Conservation (phyloP, 53 echinoderm and acorn worm genomes). For the Antedon mediterranea region DNA sequence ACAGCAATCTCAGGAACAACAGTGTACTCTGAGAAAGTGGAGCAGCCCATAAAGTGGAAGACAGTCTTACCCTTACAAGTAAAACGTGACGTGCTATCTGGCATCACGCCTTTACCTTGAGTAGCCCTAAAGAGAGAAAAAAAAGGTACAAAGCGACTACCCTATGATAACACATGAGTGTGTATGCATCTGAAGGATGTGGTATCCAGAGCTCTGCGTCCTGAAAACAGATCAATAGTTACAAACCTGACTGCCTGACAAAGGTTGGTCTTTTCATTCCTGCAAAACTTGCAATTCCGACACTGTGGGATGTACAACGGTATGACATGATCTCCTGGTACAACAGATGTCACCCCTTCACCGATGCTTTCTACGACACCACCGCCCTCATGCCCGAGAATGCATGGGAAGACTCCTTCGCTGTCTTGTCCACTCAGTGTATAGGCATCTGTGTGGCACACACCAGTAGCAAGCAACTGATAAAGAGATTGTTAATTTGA, state of each 20-base stretch:
- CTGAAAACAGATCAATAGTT: no score
- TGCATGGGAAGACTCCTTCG: slow-evolving; percentile 86
- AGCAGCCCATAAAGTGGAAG: slow-evolving; percentile 86
- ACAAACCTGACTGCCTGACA: slow-evolving; percentile 56
- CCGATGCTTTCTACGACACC: slow-evolving; percentile 92
- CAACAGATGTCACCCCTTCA: slow-evolving; percentile 61
- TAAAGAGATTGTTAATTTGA: neutral
- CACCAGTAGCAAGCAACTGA: slow-evolving; percentile 75
- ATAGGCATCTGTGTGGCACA: slow-evolving; percentile 94
- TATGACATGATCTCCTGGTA: slow-evolving; percentile 78
- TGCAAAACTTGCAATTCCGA: slow-evolving; percentile 76
- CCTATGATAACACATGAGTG: no score
- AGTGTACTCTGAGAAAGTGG: slow-evolving; percentile 88
- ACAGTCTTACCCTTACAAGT: slow-evolving; percentile 75
- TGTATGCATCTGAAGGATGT: no score
- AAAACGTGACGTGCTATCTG: slow-evolving; percentile 79
- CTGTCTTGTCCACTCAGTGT: slow-evolving; percentile 75
- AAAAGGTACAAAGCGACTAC: neutral
- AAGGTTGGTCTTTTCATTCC: slow-evolving; percentile 77
- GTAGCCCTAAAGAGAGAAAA: slow-evolving; percentile 36
- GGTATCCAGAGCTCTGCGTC: no score
- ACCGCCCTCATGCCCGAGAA: slow-evolving; percentile 93
- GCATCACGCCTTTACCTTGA: slow-evolving; percentile 86
- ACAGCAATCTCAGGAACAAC: slow-evolving; percentile 70
- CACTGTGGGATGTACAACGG: slow-evolving; percentile 96